Base-by-base conservation (phyloP, 2,888 invertebrate species). In the Erpobdella octoculata region DNA sequence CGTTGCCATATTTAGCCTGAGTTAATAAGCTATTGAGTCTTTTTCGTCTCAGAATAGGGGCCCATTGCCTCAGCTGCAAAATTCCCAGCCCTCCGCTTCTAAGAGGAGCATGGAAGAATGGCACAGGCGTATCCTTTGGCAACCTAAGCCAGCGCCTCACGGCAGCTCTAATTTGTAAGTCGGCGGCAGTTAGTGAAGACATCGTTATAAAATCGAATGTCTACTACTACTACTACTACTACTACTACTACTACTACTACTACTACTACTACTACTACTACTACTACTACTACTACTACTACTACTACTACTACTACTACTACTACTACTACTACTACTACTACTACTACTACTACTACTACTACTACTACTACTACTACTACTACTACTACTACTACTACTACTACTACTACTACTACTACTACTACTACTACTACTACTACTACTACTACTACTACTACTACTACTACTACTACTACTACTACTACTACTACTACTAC, bases 391-490 rank as follows among this genome's bases (percentile, higher is more conserved):
- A 46, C 71, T 46, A 46, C 71, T 71, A 71, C 71, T 71, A 48
- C 69, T 71, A 46, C 71, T 71, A 46, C 69, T 71, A 71, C 71
- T 71, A 46, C 71, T 71, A 71, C 71, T 71, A 71, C 69, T 71
- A 71, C 69, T 71, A 46, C 71, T 71, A 46, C 71, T 71, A 46
- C 71, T 71, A 46, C 71, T 71, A 46, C 69, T 71, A 46, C 71
- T 71, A 71, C 71, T 71, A 68, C 71, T 71, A 71, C 71, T 71
- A 69, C 71, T 5, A 71, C 69, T 71, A 48, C 41, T 66, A 66
- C 64, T 71, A 71, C 76, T 79, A 79, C 78, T 71, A 78, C 79
- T 59, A 77, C 76, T 46, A 74, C 69, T 71, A 71, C 69, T 71
- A 71, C 70, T 71, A 46, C 71, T 71, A 46, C 71, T 71, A 71